Percentiles rank a stretch among this genome's conserved stretches.
Conservation (phyloP, 2,888 invertebrate genomes). For the Papilio elwesi region DNA sequence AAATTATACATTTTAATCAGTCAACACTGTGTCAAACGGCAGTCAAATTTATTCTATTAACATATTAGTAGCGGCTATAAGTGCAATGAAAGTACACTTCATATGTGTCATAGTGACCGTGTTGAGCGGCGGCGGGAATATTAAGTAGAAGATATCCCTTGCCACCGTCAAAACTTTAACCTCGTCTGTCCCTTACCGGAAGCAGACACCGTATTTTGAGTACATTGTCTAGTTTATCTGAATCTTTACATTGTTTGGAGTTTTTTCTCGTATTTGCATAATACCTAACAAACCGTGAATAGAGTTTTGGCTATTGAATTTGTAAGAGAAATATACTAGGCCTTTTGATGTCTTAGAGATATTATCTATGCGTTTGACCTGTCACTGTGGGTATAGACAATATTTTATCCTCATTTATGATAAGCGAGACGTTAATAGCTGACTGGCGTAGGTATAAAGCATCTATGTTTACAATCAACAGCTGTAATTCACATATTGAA, state of each 20-base stretch:
- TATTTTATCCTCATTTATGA: slow-evolving; percentile 32
- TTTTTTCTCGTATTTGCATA: slow-evolving; percentile 47
- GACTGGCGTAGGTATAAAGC: slow-evolving; percentile 9
- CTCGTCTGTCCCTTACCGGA: slow-evolving; percentile 71
- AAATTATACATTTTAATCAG: background rate
- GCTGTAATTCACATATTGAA: slow-evolving; percentile 31
- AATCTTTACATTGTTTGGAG: slow-evolving; percentile 63
- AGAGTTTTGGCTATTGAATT: background rate
- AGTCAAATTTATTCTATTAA: slow-evolving; percentile 19
- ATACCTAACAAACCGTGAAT: background rate
- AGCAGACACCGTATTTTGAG: slow-evolving; percentile 68
- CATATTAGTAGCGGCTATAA: background rate
- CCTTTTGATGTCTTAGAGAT: slow-evolving; percentile 8
- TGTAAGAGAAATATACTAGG: slow-evolving; percentile 5
- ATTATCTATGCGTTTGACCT: slow-evolving; percentile 9
- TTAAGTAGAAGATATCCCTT: slow-evolving; percentile 69
- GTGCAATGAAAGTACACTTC: slow-evolving; percentile 33
- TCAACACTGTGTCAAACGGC: background rate
- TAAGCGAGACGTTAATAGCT: slow-evolving; percentile 34
- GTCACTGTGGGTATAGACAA: slow-evolving; percentile 2
- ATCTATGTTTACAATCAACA: slow-evolving; percentile 28
- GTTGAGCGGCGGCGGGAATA: slow-evolving; percentile 64
- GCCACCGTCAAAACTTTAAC: slow-evolving; percentile 65
- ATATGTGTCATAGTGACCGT: slow-evolving; percentile 44
- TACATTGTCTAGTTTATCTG: slow-evolving; percentile 72